These are phyloP conservation scores for Drosophila sp. DNA, from an alignment of 1,140 invertebrate genomes.

Conservation along the genomic window DNA sequence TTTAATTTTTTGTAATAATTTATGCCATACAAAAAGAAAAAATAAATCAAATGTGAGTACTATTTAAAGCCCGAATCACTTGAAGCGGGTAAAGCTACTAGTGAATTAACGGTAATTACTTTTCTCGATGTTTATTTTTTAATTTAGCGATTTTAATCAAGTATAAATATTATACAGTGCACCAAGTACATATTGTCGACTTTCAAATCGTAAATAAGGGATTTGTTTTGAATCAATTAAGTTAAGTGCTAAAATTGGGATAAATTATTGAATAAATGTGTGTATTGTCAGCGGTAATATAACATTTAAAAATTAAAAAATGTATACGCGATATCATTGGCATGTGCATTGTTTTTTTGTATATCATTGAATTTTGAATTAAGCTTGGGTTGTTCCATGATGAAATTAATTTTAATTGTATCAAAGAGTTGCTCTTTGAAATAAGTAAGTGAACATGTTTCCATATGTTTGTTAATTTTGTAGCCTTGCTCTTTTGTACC, in stretches of 20 bases:
- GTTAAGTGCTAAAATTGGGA: neutral
- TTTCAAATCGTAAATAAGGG: neutral
- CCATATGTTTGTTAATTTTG: too few relatives aligned
- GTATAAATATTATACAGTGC: conserved; percentile 4
- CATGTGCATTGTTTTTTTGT: too few relatives aligned
- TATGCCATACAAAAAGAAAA: conserved; percentile 82
- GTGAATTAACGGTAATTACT: neutral
- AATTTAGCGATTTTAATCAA: neutral
- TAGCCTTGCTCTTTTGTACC: too few relatives aligned
- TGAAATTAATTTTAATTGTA: too few relatives aligned
- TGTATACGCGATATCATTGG: too few relatives aligned
- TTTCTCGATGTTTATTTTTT: conserved; percentile 3
- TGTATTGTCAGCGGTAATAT: neutral
- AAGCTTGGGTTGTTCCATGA: too few relatives aligned
- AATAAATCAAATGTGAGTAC: conserved; percentile 74
- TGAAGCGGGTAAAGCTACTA: neutral
- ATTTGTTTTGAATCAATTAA: neutral
- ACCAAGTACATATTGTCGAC: neutral
- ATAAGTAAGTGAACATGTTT: too few relatives aligned
- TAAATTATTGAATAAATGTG: conserved; percentile 3
- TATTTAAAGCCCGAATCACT: conserved; percentile 49
- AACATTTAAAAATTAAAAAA: neutral
- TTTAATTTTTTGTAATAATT: conserved; percentile 82
- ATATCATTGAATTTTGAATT: too few relatives aligned
- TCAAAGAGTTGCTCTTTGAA: too few relatives aligned